These are phyloP conservation scores for Sarcophilus harrisii DNA, from an alignment of 2,797 vertebrate species.

Conservation along the genomic window DNA sequence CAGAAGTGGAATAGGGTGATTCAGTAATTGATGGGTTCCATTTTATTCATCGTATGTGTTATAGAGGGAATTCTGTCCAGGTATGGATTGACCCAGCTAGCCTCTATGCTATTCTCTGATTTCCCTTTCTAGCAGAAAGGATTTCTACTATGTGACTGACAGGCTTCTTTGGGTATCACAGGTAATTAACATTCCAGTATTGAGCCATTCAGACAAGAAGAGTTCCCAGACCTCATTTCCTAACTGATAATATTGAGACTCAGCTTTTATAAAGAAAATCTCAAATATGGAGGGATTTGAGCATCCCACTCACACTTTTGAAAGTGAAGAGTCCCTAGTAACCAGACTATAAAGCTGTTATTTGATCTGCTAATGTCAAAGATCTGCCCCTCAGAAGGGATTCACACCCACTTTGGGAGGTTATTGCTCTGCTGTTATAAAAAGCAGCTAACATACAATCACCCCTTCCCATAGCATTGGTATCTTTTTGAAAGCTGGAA, in stretches of 20 bases:
- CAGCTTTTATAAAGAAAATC: slow-evolving; percentile 31
- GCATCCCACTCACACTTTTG: slow-evolving; percentile 33
- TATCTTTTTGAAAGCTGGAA: slow-evolving; percentile 62
- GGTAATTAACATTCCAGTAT: neutral
- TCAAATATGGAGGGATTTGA: slow-evolving; percentile 3
- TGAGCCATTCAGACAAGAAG: neutral
- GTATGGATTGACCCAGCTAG: neutral
- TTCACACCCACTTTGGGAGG: slow-evolving; percentile 44
- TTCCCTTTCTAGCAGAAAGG: neutral
- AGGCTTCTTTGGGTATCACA: neutral
- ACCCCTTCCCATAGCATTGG: slow-evolving; percentile 7
- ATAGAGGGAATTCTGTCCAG: neutral
- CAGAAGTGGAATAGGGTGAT: neutral
- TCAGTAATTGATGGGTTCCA: neutral
- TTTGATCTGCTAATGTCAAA: slow-evolving; percentile 51
- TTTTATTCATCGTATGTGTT: neutral
- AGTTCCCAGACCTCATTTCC: neutral
- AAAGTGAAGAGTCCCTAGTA: slow-evolving; percentile 44
- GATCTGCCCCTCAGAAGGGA: slow-evolving; percentile 48
- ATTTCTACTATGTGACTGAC: neutral
- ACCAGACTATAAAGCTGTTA: slow-evolving; percentile 4
- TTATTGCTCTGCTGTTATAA: slow-evolving; percentile 44
- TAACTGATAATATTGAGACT: slow-evolving; percentile 26
- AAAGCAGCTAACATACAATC: slow-evolving; percentile 19
- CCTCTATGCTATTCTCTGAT: neutral